Percentiles rank a stretch among this genome's conserved stretches.
phyloP scores from a whole-genome alignment of 35 echinoderm and acorn worm genomes.

The Acanthaster planci region DNA sequence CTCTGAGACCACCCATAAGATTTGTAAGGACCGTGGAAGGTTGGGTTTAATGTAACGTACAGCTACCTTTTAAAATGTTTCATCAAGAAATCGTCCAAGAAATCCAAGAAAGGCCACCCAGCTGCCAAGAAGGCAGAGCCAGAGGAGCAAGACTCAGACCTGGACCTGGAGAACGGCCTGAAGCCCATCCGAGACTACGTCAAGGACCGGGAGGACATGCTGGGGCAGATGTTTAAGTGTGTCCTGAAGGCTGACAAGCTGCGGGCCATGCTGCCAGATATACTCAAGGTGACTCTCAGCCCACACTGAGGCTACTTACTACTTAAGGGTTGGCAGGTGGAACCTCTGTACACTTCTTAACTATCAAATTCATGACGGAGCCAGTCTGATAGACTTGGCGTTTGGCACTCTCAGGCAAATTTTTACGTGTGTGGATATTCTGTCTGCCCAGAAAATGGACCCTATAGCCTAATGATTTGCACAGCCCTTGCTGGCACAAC shows the following conservation, averaged over 20 bases:
- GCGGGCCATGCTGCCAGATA: conserved; percentile 72
- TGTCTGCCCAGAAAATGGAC: too few species aligned
- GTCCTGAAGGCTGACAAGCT: conserved; percentile 74
- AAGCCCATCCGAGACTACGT: conserved; percentile 79
- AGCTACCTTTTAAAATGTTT: not conserved
- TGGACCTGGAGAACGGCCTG: conserved; percentile 37
- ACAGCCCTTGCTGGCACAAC: too few species aligned
- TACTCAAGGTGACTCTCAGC: conserved; percentile 65
- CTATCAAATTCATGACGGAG: too few species aligned
- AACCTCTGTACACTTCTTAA: too few species aligned
- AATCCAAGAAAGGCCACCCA: not conserved
- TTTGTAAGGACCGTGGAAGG: too few species aligned
- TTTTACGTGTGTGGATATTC: too few species aligned
- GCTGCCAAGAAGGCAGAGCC: not conserved
- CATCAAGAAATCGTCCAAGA: not conserved
- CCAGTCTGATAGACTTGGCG: too few species aligned
- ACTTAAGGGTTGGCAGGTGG: too few species aligned
- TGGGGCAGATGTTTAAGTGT: conserved; percentile 73
- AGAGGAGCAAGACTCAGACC: conserved; percentile 28
- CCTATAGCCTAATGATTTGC: too few species aligned
- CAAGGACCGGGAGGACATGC: conserved; percentile 78
- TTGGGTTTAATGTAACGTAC: not conserved
- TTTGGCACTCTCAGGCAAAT: too few species aligned
- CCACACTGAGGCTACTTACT: not conserved
- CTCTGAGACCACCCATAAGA: too few species aligned